Percentiles rank a stretch among this genome's conserved stretches.
Evolutionary conservation across 2,797 vertebrate genomes (phyloP).

Genomic region (Ciconia nigra): DNA sequence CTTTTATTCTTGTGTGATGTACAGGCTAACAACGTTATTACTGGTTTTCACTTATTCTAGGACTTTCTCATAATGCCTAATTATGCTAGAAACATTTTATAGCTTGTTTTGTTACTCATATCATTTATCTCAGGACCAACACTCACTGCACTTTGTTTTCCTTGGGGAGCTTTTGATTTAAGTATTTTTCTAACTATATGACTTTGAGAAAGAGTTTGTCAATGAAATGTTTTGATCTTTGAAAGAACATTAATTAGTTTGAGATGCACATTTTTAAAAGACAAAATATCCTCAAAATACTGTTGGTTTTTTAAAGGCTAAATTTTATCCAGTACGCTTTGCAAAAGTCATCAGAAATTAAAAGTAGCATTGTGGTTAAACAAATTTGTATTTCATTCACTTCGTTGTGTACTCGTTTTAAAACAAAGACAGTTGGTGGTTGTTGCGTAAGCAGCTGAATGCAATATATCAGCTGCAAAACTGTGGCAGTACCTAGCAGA

Average conservation of each 20-base stretch:
- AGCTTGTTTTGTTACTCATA: background rate
- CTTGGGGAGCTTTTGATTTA: background rate
- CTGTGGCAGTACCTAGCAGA: background rate
- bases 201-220: background rate
- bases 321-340: background rate
- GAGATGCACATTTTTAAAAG: background rate
- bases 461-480: background rate
- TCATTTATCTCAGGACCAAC: background rate
- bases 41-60: background rate
- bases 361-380: background rate
- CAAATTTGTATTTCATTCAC: background rate
- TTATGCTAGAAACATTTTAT: background rate
- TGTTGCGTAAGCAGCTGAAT: background rate
- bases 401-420: background rate
- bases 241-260: background rate
- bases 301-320: background rate
- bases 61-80: background rate
- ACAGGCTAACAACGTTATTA: background rate
- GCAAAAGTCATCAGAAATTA: background rate
- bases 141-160: background rate
- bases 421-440: background rate
- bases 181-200: background rate
- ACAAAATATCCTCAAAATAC: background rate
- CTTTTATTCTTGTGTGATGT: background rate
- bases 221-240: background rate